Percentiles rank a stretch among this genome's conserved stretches.
Conservation (phyloP, 2,113 vertebrate genomes). For the Vireo altiloquus region DNA sequence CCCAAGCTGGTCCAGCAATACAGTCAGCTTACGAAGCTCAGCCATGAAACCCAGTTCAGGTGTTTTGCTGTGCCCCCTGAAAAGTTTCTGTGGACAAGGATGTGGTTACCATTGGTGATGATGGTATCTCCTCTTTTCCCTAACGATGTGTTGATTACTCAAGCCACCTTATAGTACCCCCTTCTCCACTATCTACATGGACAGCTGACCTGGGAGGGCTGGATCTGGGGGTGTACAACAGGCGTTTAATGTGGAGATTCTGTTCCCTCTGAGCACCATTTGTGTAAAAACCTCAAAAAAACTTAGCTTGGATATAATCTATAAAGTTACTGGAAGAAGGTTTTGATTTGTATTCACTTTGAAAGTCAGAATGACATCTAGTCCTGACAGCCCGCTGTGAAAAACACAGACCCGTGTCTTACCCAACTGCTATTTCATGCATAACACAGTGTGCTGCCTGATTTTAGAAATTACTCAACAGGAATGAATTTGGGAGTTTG, state of each 20-base stretch:
- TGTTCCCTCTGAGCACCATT: background rate
- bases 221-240: background rate
- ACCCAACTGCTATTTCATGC: background rate
- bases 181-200: background rate
- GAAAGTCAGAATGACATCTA: constrained; percentile 5
- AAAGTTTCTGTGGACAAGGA: background rate
- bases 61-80: background rate
- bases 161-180: background rate
- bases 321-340: background rate
- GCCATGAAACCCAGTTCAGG: background rate
- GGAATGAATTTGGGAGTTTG: constrained; percentile 49
- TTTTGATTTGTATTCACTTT: background rate
- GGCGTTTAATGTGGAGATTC: background rate
- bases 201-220: background rate
- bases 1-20: background rate
- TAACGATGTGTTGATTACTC: background rate
- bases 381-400: background rate
- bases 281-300: background rate
- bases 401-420: background rate
- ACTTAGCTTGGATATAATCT: background rate
- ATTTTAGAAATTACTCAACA: constrained; percentile 59
- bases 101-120: background rate
- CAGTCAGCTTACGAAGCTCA: background rate
- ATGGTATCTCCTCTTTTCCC: background rate
- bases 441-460: constrained; percentile 27